Conservation (phyloP, 2,797 vertebrate species). For the Tenualosa thibaudeaui region DNA sequence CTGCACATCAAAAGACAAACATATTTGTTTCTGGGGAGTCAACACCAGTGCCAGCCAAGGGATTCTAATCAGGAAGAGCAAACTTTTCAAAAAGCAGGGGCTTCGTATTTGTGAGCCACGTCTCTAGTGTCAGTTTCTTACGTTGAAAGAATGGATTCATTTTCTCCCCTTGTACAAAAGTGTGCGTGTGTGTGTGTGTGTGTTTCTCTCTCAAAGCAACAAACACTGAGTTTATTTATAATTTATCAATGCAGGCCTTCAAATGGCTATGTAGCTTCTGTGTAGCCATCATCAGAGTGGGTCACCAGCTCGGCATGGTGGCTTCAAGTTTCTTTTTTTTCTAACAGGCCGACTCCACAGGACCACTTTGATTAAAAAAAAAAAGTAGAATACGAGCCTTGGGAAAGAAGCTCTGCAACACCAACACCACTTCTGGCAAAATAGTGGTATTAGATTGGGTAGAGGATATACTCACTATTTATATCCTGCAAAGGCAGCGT, state of each 20-base stretch:
- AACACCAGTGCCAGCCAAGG: constrained; percentile 59
- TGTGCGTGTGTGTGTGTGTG: background rate
- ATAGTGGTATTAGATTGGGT: background rate
- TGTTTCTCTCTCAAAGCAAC: background rate
- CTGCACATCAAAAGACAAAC: constrained; percentile 57
- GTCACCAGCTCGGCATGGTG: constrained; percentile 11
- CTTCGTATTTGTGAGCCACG: background rate
- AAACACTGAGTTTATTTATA: constrained; percentile 15
- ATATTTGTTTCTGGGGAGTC: constrained; percentile 62
- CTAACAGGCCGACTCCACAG: background rate
- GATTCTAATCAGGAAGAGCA: constrained; percentile 68
- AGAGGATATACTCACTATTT: background rate
- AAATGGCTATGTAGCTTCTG: background rate
- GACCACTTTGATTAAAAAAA: constrained; percentile 26
- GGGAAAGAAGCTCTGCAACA: background rate
- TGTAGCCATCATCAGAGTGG: constrained; percentile 7
- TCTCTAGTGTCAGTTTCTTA: constrained; percentile 8
- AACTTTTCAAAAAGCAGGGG: background rate
- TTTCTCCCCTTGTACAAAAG: background rate
- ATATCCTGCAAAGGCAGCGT: background rate
- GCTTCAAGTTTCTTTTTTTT: background rate
- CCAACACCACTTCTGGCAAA: background rate
- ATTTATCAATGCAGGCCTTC: constrained; percentile 17
- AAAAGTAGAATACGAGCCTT: constrained; percentile 1
- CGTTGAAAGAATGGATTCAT: background rate